phyloP scores from a whole-genome alignment of 2,888 invertebrate species.

The Helicoverpa assulta region DNA sequence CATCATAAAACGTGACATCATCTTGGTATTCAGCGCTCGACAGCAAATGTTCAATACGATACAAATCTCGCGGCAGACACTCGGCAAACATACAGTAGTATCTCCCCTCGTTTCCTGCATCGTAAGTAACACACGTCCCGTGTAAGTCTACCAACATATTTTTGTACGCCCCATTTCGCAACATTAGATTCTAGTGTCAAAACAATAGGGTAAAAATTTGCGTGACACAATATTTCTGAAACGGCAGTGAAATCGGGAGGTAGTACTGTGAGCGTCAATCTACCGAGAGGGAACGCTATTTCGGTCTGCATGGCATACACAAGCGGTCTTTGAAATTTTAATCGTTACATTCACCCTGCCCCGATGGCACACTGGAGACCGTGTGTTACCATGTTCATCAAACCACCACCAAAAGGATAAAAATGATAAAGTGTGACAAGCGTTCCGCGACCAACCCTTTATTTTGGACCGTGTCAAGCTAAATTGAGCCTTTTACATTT shows the following conservation, averaged over 20 bases:
- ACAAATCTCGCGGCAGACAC: slow-evolving; percentile 82
- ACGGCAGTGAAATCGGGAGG: slow-evolving; percentile 67
- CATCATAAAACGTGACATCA: slow-evolving; percentile 77
- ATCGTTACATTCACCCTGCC: slow-evolving; percentile 89
- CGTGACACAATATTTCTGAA: slow-evolving; percentile 53
- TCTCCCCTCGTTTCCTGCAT: slow-evolving; percentile 87
- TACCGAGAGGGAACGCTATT: slow-evolving; percentile 84
- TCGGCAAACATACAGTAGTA: slow-evolving; percentile 77
- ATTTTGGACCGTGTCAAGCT: slow-evolving; percentile 48
- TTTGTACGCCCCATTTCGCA: slow-evolving; percentile 56
- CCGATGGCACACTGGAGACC: slow-evolving; percentile 82
- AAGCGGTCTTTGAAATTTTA: slow-evolving; percentile 89
- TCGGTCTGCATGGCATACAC: slow-evolving; percentile 84
- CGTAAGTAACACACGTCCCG: slow-evolving; percentile 82
- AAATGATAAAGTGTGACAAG: slow-evolving; percentile 62
- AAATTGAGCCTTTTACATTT: slow-evolving; percentile 53
- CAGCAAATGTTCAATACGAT: slow-evolving; percentile 79
- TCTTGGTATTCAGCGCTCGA: slow-evolving; percentile 70
- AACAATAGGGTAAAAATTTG: slow-evolving; percentile 76
- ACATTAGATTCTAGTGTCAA: slow-evolving; percentile 61
- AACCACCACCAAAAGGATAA: slow-evolving; percentile 69
- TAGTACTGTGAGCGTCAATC: slow-evolving; percentile 79
- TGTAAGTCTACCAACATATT: slow-evolving; percentile 73
- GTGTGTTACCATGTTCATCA: slow-evolving; percentile 76
- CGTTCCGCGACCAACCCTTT: slow-evolving; percentile 41